Percentiles rank a stretch among this genome's conserved stretches.
These are phyloP conservation scores for Plebejus anna DNA, from an alignment of 2,888 invertebrate genomes.

Conservation along the genomic window DNA sequence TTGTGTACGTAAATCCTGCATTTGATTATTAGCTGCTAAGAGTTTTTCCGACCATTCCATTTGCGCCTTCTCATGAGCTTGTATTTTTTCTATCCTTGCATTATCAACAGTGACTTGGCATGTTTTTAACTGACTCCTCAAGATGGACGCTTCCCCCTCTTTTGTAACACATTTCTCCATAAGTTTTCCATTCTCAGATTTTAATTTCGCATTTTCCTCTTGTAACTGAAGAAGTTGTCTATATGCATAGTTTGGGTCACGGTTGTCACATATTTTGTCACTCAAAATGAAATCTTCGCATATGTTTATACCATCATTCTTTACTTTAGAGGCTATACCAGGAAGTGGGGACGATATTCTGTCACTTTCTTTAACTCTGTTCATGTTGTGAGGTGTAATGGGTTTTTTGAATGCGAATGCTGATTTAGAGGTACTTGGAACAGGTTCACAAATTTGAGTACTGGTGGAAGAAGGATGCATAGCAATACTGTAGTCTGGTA, in stretches of 20 bases:
- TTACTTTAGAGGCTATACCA: slow-evolving; percentile 56
- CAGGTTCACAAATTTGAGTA: slow-evolving; percentile 54
- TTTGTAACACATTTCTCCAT: slow-evolving; percentile 75
- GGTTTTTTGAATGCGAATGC: slow-evolving; percentile 64
- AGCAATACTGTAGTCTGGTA: slow-evolving; percentile 64
- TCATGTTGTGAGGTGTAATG: slow-evolving; percentile 45
- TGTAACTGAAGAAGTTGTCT: slow-evolving; percentile 58
- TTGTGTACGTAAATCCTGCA: slow-evolving; percentile 70
- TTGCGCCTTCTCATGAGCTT: slow-evolving; percentile 67
- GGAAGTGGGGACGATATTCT: slow-evolving; percentile 66
- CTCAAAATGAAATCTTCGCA: slow-evolving; percentile 56
- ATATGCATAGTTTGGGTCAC: slow-evolving; percentile 57
- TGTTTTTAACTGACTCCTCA: slow-evolving; percentile 75
- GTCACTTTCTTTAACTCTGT: slow-evolving; percentile 57
- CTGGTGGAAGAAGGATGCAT: slow-evolving; percentile 65
- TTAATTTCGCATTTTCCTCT: slow-evolving; percentile 66
- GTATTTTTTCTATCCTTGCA: slow-evolving; percentile 65
- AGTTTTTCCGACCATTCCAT: slow-evolving; percentile 76
- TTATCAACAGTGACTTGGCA: slow-evolving; percentile 65
- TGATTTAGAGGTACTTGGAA: slow-evolving; percentile 55
- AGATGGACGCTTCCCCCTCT: slow-evolving; percentile 78
- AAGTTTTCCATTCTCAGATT: slow-evolving; percentile 67
- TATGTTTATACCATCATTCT: slow-evolving; percentile 43
- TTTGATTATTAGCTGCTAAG: slow-evolving; percentile 56
- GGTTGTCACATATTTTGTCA: slow-evolving; percentile 57